Evolutionary conservation across 2,113 vertebrate species (phyloP), one percentile per base, ranked within the genome.

Genomic region (Hymenochirus boettgeri): DNA sequence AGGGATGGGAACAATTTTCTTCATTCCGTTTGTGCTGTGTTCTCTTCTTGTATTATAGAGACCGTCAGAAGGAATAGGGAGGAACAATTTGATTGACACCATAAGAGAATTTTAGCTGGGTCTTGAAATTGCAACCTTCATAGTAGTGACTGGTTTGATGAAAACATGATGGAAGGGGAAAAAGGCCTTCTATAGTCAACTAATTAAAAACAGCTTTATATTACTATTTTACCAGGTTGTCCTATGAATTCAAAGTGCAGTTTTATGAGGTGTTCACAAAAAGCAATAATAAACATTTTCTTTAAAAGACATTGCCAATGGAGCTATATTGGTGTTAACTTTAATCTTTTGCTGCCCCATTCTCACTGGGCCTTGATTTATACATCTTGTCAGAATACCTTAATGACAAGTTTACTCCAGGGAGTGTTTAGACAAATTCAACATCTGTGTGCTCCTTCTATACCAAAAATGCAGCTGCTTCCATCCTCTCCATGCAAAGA

Each of bases 41-140:
- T 75, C 61, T 74, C 7, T 51, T 72, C 29, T 39, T 70, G 48
- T 58, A 69, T 75, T 69, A 75, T 71, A 50, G 39, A 72, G 70
- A 74, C 71, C 65, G 72, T 77, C 71, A 72, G 60, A 65, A 73
- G 56, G 54, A 57, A 69, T n/a, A 8, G 19, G 70, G 42, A 76
- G 55, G 69, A 69, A 48, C 66, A 51, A 17, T 52, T 60, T 78
- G 76, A 72, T 74, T 77, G 66, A 75, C 57, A 79, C 72, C 76
- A 72, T 65, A 67, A 61, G 21, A 70, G 73, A 72, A 76, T 79
- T 75, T 70, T 39, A 69, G 52, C 17, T 33, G 21, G 61, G 69
- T 70, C 56, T 27, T 76, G 69, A 78, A 76, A 78, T 70, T 76
- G 69, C 62, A 78, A 62, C 35, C 48, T 60, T 56, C 27, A 27